phyloP scores from a whole-genome alignment of 2,888 invertebrate genomes.

The Phyllotreta striolata region DNA sequence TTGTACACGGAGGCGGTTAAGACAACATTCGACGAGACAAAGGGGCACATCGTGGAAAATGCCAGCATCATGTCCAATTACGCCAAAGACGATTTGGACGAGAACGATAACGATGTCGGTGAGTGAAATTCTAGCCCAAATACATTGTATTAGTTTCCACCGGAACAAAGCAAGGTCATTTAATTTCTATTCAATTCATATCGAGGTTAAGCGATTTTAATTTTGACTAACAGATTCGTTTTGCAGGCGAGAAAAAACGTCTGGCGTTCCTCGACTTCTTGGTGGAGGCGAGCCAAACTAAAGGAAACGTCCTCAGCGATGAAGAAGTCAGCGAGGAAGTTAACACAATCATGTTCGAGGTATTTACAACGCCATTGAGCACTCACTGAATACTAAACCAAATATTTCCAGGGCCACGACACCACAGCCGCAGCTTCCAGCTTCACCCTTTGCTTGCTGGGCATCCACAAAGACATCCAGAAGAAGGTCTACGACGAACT shows the following conservation, averaged over 20 bases:
- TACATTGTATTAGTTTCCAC: too few relatives aligned
- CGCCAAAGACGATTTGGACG: slow-evolving; percentile 81
- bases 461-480: slow-evolving; percentile 77
- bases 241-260: slow-evolving; percentile 73
- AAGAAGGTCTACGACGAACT: slow-evolving; percentile 75
- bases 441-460: slow-evolving; percentile 81
- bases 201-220: background rate
- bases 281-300: slow-evolving; percentile 67
- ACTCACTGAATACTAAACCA: background rate
- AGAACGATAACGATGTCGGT: slow-evolving; percentile 75
- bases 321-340: slow-evolving; percentile 78
- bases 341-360: slow-evolving; percentile 88
- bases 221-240: background rate
- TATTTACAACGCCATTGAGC: slow-evolving; percentile 47
- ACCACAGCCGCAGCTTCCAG: slow-evolving; percentile 85
- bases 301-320: slow-evolving; percentile 36
- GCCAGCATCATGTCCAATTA: slow-evolving; percentile 41
- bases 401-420: slow-evolving; percentile 68
- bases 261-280: slow-evolving; percentile 88
- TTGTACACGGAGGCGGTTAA: slow-evolving; percentile 43
- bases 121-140: slow-evolving; percentile 44
- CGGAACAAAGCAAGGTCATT: too few relatives aligned
- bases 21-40: slow-evolving; percentile 30
- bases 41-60: slow-evolving; percentile 35
- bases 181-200: background rate